Evolutionary conservation across 2,113 vertebrate species (phyloP).

Genomic region (Hemiprocne comata): DNA sequence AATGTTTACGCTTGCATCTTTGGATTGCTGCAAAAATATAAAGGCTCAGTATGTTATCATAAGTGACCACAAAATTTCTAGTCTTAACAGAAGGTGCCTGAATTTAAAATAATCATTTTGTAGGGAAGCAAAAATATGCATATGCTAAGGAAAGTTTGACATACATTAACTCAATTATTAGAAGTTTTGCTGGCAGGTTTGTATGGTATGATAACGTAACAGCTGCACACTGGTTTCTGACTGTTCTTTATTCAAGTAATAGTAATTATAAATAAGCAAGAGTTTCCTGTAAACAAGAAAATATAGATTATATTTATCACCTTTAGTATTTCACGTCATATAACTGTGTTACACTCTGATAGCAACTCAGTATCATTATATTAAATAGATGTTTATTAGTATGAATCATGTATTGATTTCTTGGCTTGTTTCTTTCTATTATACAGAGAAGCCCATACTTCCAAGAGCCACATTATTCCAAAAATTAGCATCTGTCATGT

Average conservation of each 20-base stretch:
- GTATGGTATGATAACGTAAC: not conserved
- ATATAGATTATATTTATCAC: not conserved
- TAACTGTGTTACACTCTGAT: not conserved
- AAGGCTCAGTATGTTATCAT: not conserved
- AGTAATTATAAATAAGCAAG: not conserved
- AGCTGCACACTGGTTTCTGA: not conserved
- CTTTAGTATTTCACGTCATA: not conserved
- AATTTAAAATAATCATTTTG: not conserved
- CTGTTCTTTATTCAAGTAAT: not conserved
- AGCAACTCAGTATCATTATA: not conserved
- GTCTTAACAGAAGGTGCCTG: not conserved
- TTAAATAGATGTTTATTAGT: not conserved
- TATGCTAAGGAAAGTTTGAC: not conserved
- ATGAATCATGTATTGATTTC: slow-evolving; percentile 37
- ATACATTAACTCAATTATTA: not conserved
- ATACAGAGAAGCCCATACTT: not conserved
- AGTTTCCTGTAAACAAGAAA: not conserved
- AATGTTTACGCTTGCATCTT: not conserved
- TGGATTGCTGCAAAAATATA: not conserved
- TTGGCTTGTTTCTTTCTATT: not conserved
- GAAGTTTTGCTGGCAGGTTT: not conserved
- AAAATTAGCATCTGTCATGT: not conserved
- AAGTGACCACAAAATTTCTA: not conserved
- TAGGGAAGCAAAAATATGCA: not conserved
- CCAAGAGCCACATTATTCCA: not conserved